A percentile compares a stretch with the other conserved stretches of the same genome.
Evolutionary conservation across 2,888 invertebrate genomes (phyloP).

Genomic region (Oeneis ivallda): DNA sequence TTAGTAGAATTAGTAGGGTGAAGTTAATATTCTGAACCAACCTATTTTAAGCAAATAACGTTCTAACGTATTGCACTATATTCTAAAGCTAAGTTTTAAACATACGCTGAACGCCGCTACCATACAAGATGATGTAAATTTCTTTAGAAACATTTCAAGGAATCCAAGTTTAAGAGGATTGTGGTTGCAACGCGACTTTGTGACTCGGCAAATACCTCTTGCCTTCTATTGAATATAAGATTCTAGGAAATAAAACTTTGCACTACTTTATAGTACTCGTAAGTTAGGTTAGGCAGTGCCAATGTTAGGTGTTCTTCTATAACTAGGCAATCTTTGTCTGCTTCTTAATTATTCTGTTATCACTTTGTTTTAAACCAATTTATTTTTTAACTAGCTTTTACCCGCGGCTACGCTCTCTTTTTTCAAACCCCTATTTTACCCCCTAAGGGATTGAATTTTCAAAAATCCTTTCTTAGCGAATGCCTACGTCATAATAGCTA

Average conservation of each 20-base stretch:
- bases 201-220: conserved; percentile 21
- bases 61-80: too few species aligned
- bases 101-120: neutral
- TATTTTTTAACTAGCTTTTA: too few species aligned
- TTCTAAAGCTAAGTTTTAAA: too few species aligned
- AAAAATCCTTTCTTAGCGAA: too few species aligned
- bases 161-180: conserved; percentile 21
- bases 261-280: conserved; percentile 5
- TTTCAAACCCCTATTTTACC: too few species aligned
- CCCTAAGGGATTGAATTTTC: too few species aligned
- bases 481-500: too few species aligned
- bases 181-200: neutral
- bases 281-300: neutral
- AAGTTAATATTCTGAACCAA: too few species aligned
- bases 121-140: neutral
- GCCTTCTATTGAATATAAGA: conserved; percentile 23
- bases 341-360: neutral
- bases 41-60: too few species aligned
- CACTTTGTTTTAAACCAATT: too few species aligned
- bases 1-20: too few species aligned
- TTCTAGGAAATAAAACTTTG: conserved; percentile 21
- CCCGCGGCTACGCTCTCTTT: too few species aligned
- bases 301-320: neutral
- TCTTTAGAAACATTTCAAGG: conserved; percentile 6
- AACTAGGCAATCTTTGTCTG: neutral